Conservation (phyloP, 2,797 vertebrate genomes). For the Thripadectes ignobilis region DNA sequence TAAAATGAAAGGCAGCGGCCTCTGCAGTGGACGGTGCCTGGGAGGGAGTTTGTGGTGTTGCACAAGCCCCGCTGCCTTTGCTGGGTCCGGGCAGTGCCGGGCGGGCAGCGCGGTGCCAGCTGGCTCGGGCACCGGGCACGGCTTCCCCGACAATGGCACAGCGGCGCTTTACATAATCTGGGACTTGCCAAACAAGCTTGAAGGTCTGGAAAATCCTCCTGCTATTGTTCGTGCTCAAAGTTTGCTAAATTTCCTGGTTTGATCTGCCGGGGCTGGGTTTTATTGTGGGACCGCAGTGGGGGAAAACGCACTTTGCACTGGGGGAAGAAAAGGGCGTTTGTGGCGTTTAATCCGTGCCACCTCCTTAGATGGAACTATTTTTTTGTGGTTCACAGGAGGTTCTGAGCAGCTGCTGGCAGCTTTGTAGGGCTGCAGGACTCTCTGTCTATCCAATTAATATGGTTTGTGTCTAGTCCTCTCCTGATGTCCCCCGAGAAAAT, state of each 20-base stretch:
- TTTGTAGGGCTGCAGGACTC: neutral
- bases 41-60: neutral
- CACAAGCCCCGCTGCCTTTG: neutral
- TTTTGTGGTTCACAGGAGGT: neutral
- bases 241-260: slow-evolving; percentile 36
- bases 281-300: neutral
- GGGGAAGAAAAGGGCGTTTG: neutral
- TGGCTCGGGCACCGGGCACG: neutral
- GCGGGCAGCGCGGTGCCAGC: neutral
- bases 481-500: neutral
- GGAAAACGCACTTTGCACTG: neutral
- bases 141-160: neutral
- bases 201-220: slow-evolving; percentile 45
- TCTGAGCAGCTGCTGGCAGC: neutral
- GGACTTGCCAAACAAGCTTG: slow-evolving; percentile 45
- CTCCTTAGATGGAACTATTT: neutral
- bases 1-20: neutral
- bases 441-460: neutral
- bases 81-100: neutral
- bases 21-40: neutral
- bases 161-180: slow-evolving; percentile 32
- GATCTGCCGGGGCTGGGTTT: neutral
- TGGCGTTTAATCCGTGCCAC: neutral
- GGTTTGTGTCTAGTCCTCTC: slow-evolving; percentile 1
- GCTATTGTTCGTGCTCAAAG: slow-evolving; percentile 34